phyloP scores from a whole-genome alignment of 64 coral and sea anemone genomes.

The Dendronephthya gigantea region DNA sequence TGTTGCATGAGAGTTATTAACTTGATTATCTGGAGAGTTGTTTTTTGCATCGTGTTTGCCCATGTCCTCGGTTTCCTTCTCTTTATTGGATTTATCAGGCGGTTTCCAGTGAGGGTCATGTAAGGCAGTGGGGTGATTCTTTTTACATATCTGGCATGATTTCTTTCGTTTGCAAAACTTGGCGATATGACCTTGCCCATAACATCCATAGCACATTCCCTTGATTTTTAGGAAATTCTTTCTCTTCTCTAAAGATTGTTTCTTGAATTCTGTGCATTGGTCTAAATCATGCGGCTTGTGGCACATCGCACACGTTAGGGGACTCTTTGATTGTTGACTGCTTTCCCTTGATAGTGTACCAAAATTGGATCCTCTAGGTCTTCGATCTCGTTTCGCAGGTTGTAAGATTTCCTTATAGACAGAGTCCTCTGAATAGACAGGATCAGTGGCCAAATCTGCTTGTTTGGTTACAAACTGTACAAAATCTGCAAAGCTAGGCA shows the following conservation, averaged over 20 bases:
- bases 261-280: constrained; percentile 44
- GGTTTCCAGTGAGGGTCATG: constrained; percentile 24
- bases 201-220: constrained; percentile 43
- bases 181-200: constrained; percentile 10
- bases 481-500: constrained; percentile 49
- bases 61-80: background rate
- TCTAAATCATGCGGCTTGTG: constrained; percentile 27
- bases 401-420: background rate
- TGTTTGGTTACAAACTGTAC: constrained; percentile 44
- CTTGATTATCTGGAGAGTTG: background rate
- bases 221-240: constrained; percentile 35
- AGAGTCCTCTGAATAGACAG: constrained; percentile 32
- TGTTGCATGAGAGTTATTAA: background rate
- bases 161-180: constrained; percentile 17
- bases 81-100: background rate
- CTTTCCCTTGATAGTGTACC: background rate
- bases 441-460: constrained; percentile 54
- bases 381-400: background rate
- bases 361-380: background rate
- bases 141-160: background rate
- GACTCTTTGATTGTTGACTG: background rate
- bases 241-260: constrained; percentile 26
- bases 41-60: background rate
- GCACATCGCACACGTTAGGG: constrained; percentile 10
- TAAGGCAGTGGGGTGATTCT: constrained; percentile 16